Base-by-base conservation (phyloP, 2,888 invertebrate species). In the Ichneumon xanthorius region DNA sequence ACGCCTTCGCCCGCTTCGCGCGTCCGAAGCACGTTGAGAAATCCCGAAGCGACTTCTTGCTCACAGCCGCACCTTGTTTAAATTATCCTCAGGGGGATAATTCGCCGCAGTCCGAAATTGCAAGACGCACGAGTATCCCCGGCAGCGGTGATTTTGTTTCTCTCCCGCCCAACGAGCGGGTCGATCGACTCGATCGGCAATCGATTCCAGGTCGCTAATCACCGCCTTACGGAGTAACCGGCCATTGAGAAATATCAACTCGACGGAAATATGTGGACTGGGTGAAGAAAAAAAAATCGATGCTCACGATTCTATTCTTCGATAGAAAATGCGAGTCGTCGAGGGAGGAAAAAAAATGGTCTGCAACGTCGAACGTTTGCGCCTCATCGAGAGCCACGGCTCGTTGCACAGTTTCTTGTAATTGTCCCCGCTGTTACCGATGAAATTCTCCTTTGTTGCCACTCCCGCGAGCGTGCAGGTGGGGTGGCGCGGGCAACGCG, bases 401-500 rank as follows among this genome's bases (percentile, higher is more conserved):
- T 40, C 53, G 50, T 53, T 67, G 73, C 16, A n/a, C 53, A 4
- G 9, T 50, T 48, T 22, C 33, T 6, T 16, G 16, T 67, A 67
- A 76, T 76, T 76, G 67, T 30, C 53, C 67, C 77, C 40, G 19
- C 16, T 67, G 14, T 9, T 67, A 77, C 50, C 53, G 67, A 53
- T 77, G 67, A 67, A 77, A 77, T 61, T 80, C 77, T 80, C 77
- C 77, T 77, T 86, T 86, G 82, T 86, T 45, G 77, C 71, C 85
- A 80, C 72, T 82, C 85, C 77, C 77, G 73, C 72, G 40, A 70
- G 70, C 16, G 78, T 55, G 79, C 40, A 40, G 30, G 63, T 30
- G 26, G 63, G 63, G 14, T 16, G 26, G 33, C 30, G 26, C 16
- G 22, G 65, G 9, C 68, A 14, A 9, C 26, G 61, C 84, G 50